Evolutionary conservation across 2,888 invertebrate genomes (phyloP), one percentile per base, ranked within the genome.

Genomic region (Scaptomyza cyrtandrae): DNA sequence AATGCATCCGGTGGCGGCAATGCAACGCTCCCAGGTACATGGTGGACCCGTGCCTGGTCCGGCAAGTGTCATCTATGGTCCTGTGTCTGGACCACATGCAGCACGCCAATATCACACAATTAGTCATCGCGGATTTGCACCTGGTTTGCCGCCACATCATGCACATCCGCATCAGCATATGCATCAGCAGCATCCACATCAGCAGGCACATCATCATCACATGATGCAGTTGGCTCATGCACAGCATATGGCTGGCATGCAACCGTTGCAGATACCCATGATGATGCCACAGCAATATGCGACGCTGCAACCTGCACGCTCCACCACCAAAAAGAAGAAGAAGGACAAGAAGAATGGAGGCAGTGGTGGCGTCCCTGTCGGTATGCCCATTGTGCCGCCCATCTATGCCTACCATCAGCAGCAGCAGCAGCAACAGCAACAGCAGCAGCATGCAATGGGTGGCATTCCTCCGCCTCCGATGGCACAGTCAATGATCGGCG

Each of bases 231-330:
- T 78, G 74, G 78, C 77, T 11, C 75, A 75, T 24, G 75, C 76
- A 19, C 76, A 78, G 65, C 90, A 88, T 62, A 71, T 91, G 76
- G 88, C 37, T 1, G 85, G 89, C 29, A 91, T 93, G 45, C 91
- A 93, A 56, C 89, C 93, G 50, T 86, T 90, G 75, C 92, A 90
- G 63, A 83, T 92, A 64, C 92, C 93, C 59, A 92, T 94, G 31
- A 92, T 93, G 82, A 81, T 94, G 81, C 92, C 93, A 1, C 94
- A 94, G 73, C 94, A 94, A 78, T 94, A 94, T 83, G 94, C 94
- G 5, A 94, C 94, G 0, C 92, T 95, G 61, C 95, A 95, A 80
- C 93, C 94, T 6, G 93, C 94, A 2, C 94, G 94, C 70, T 93
- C 94, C 39, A 93, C 94, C 3, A 94, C 94, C 81, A 93, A 93